phyloP scores from a whole-genome alignment of 2,113 vertebrate genomes.

The Stigmatopora argus region DNA sequence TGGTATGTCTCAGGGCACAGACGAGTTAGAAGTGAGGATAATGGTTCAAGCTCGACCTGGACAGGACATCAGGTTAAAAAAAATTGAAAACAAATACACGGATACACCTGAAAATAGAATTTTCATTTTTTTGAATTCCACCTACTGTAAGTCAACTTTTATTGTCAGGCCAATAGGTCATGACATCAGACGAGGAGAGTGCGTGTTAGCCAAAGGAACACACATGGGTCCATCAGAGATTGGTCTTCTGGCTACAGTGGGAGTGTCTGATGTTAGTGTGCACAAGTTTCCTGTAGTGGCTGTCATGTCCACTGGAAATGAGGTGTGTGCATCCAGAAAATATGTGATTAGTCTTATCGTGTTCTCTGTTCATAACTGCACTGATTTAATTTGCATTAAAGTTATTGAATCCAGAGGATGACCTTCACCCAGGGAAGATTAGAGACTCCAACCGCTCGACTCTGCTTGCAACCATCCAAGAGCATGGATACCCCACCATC shows the following conservation, averaged over 20 bases:
- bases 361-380: background rate
- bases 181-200: conserved; percentile 97
- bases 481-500: conserved; percentile 98
- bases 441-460: conserved; percentile 97
- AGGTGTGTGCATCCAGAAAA: conserved; percentile 65
- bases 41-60: conserved; percentile 94
- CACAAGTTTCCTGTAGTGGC: conserved; percentile 98
- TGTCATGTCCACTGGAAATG: conserved; percentile 98
- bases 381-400: conserved; percentile 34
- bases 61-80: conserved; percentile 89
- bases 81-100: background rate
- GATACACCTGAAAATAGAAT: background rate
- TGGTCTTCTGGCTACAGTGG: conserved; percentile 93
- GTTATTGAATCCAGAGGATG: conserved; percentile 97
- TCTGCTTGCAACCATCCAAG: conserved; percentile 96
- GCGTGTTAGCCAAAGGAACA: conserved; percentile 93
- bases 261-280: conserved; percentile 97
- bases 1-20: conserved; percentile 82
- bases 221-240: conserved; percentile 99
- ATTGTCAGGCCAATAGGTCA: conserved; percentile 89
- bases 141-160: background rate
- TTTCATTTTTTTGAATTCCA: too few relatives aligned
- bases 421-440: conserved; percentile 97
- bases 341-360: background rate
- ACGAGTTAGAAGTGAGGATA: conserved; percentile 96